A percentile compares a stretch with the other conserved stretches of the same genome.
Evolutionary conservation across 1,140 invertebrate species (phyloP).

Genomic region (Camponotus pennsylvanicus): DNA sequence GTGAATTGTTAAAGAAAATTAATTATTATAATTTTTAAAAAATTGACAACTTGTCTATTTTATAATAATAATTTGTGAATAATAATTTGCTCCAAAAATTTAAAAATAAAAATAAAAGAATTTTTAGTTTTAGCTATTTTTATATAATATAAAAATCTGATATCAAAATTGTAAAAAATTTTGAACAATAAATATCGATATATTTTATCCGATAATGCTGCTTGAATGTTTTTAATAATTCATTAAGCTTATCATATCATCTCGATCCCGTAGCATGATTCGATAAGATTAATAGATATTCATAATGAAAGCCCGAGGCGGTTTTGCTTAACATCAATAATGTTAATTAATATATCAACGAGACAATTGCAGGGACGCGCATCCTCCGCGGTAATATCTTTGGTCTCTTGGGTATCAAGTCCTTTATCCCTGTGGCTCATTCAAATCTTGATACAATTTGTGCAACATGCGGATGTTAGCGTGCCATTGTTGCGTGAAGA

Average conservation of each 20-base stretch:
- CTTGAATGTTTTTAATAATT: not conserved
- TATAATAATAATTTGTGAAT: not conserved
- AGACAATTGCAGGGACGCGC: slow-evolving; percentile 68
- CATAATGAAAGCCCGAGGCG: slow-evolving; percentile 4
- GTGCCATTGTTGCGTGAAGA: slow-evolving; percentile 66
- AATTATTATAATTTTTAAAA: not conserved
- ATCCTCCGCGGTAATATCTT: slow-evolving; percentile 59
- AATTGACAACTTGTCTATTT: not conserved
- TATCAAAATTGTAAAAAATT: slow-evolving; percentile 4
- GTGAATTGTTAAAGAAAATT: not conserved
- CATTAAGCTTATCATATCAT: slow-evolving; percentile 4
- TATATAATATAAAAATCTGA: not conserved
- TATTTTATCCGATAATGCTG: slow-evolving; percentile 17
- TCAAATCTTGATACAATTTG: slow-evolving; percentile 71
- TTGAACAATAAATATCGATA: not conserved
- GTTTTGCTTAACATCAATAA: slow-evolving; percentile 73
- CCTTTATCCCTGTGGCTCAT: slow-evolving; percentile 71
- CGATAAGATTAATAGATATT: slow-evolving; percentile 53
- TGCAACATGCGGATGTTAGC: slow-evolving; percentile 27
- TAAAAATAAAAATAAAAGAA: slow-evolving; percentile 9
- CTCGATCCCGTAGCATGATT: slow-evolving; percentile 14
- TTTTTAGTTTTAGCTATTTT: not conserved
- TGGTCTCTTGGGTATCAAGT: slow-evolving; percentile 12
- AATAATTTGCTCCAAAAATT: not conserved
- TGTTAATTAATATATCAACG: slow-evolving; percentile 79